Evolutionary conservation across 2,888 invertebrate genomes (phyloP), one percentile per base, ranked within the genome.

Genomic region (Clitarchus hookeri): DNA sequence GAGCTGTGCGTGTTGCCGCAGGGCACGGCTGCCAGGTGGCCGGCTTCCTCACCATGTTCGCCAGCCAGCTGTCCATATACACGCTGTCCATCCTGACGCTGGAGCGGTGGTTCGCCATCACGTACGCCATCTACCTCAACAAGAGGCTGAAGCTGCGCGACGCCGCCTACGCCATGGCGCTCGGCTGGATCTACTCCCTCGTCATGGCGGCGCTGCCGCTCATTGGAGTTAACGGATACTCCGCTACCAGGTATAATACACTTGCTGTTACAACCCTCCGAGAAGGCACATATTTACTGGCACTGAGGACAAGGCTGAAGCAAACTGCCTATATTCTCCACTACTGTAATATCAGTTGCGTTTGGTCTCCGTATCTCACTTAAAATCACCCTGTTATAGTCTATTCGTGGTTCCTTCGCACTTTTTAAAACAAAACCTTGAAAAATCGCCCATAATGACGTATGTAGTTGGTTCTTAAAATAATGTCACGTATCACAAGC

Each of bases 21-120:
- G 95, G 96, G 85, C 91, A 94, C 83, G 97, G 98, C 0, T 98
- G 98, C 91, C 94, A 96, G 90, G 93, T 96, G 13, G 97, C 97
- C 0, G 98, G 98, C 0, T 97, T 98, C 90, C 92, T 98, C 85
- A 97, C 97, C 0, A 96, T 97, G 0, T 97, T 97, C 90, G 96
- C 97, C 0, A 96, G 96, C 86, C 97, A 98, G 90, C 92, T 98
- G 83, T 97, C 97, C 27, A 96, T 98, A 12, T 97, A 96, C 90
- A 97, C 98, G 0, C 92, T 98, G 85, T 96, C 97, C 0, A 94
- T 98, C 77, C 96, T 98, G 80, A 97, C 98, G 0, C 92, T 97
- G 86, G 97, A 98, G 91, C 93, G 97, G 86, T 96, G 96, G 96
- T 94, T 96, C 90, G 96, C 97, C 13, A 97, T 97, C 87, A 96